Evolutionary conservation across 2,113 vertebrate species (phyloP), one percentile per base, ranked within the genome.

Genomic region (Pteropus alecto): DNA sequence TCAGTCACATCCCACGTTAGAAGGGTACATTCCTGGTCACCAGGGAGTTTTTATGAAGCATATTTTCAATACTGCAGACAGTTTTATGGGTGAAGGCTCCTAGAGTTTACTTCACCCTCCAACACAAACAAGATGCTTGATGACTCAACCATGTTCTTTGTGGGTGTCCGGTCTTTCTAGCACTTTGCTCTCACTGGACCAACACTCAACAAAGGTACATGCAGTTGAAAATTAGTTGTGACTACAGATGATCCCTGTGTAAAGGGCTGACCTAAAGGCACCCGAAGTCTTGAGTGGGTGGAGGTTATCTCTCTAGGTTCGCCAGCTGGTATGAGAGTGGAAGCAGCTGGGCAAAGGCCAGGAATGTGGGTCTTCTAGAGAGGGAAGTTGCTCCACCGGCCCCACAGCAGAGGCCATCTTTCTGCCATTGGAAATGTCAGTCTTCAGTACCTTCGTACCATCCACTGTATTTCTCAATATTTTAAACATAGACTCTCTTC

Each of bases 81-180:
- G 86, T 95, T 96, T 96, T 94, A 97, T 96, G 93, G 96, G 82
- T 78, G 67, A 91, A 95, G 86, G 41, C 41, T 95, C 84, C 51
- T 58, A 71, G 60, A 56, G 46, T 87, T 90, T 81, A 63, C 79
- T 41, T 95, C 91, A 73, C 0, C n/a, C 33, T 88, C 86, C 68
- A 93, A 95, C 91, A 94, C 81, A 97, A 94, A 97, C 86, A 97
- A 97, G 77, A 83, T n/a, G 73, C 71, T 88, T 61, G 81, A 71
- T 76, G 96, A 94, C 78, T 95, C 77, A 92, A 30, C 78, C 73
- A 74, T 54, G 54, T 18, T 70, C 19, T 83, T 24, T 35, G 38
- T 30, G 24, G 79, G 48, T 14, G 2, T 38, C 46, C 18, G 2
- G 14, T 51, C 22, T 92, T 60, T 46, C 87, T 68, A 78, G 82